These are phyloP conservation scores for Drosophila silvestris DNA, from an alignment of 2,888 invertebrate genomes.

Conservation along the genomic window DNA sequence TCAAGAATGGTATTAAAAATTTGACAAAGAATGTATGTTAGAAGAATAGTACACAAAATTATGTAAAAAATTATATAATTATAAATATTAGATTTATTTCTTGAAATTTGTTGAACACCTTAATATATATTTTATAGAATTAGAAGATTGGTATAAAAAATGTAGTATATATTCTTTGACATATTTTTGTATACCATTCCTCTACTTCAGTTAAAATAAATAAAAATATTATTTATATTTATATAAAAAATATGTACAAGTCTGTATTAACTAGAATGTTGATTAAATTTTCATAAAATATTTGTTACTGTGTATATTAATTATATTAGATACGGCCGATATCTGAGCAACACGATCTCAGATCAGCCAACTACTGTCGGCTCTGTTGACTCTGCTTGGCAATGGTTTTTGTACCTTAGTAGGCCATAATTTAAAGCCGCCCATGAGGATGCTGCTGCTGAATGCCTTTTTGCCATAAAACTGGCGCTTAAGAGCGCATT, in stretches of 20 bases:
- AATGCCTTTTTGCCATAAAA: slow-evolving; percentile 57
- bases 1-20: neutral
- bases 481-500: slow-evolving; percentile 76
- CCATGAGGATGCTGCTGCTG: slow-evolving; percentile 34
- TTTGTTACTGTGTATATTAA: slow-evolving; percentile 54
- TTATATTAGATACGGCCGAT: slow-evolving; percentile 64
- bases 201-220: neutral
- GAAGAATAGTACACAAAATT: accelerated
- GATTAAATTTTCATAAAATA: neutral
- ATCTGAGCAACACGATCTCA: slow-evolving; percentile 69
- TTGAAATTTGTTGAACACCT: accelerated
- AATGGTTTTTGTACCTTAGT: slow-evolving; percentile 29
- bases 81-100: neutral
- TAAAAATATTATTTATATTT: neutral
- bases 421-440: slow-evolving; percentile 68
- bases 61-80: neutral
- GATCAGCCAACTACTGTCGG: slow-evolving; percentile 52
- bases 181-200: neutral
- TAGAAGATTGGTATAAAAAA: neutral
- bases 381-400: neutral
- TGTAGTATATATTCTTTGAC: neutral
- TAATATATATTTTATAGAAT: neutral
- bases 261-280: neutral
- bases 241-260: too few species aligned
- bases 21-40: neutral